Conservation (phyloP, 2,113 vertebrate species). For the Atractosteus spatula region DNA sequence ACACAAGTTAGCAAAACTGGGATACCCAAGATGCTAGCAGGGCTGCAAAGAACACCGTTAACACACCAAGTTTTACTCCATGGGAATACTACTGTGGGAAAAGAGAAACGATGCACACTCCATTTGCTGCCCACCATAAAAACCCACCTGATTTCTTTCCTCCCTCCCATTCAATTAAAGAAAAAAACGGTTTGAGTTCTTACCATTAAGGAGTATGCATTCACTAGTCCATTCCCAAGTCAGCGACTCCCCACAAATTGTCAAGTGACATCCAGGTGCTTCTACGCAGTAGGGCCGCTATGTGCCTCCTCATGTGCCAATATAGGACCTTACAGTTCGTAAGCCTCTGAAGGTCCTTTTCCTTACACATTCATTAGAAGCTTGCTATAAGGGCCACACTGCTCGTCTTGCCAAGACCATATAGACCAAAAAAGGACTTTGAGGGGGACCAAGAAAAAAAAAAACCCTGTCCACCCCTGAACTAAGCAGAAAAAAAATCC, state of each 20-base stretch:
- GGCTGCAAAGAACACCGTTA: slow-evolving; percentile 85
- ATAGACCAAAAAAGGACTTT: slow-evolving; percentile 73
- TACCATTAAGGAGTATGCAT: slow-evolving; percentile 90
- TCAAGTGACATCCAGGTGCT: slow-evolving; percentile 99
- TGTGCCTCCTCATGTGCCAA: slow-evolving; percentile 90
- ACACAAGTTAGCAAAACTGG: slow-evolving; percentile 84
- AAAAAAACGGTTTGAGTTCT: slow-evolving; percentile 62
- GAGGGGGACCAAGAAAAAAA: slow-evolving; percentile 45
- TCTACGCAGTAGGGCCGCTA: slow-evolving; percentile 97
- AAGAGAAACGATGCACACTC: slow-evolving; percentile 84
- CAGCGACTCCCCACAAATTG: slow-evolving; percentile 92
- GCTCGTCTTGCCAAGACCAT: slow-evolving; percentile 99
- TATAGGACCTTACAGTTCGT: slow-evolving; percentile 87
- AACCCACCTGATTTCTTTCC: slow-evolving; percentile 54
- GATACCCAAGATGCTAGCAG: slow-evolving; percentile 60
- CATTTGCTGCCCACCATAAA: slow-evolving; percentile 53
- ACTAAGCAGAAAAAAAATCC: slow-evolving; percentile 61
- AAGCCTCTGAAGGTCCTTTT: slow-evolving; percentile 77
- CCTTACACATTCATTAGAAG: slow-evolving; percentile 86
- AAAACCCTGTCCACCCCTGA: slow-evolving; percentile 49
- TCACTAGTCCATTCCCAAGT: slow-evolving; percentile 92
- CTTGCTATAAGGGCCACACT: slow-evolving; percentile 93
- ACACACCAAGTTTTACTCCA: slow-evolving; percentile 59
- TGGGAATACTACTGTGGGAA: slow-evolving; percentile 84
- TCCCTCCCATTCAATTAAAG: slow-evolving; percentile 62